Evolutionary conservation across 2,888 invertebrate genomes (phyloP), one percentile per base, ranked within the genome.

Genomic region (Scaeva pyrastri): DNA sequence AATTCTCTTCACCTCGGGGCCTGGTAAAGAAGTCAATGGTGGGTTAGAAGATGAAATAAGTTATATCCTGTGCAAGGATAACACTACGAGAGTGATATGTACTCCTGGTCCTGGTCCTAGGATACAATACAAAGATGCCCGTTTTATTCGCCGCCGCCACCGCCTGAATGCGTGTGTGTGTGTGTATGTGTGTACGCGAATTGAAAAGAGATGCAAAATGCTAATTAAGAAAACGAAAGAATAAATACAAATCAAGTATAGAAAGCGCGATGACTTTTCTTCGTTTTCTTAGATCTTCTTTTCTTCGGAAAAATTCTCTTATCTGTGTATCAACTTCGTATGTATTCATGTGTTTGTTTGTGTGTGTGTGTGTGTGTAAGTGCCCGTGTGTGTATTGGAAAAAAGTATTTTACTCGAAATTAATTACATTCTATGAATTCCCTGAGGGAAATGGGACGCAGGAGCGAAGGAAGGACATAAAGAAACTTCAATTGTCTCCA

Each of bases 171-270:
- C 41, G 31, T 73, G 68, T 50, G 68, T 50, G 50, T 56, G 16
- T 71, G 31, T 73, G 68, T 50, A 60, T 50, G 50, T 56, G 16
- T 71, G 41, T 72, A 60, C 70, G 66, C 64, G 68, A 79, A 74
- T 71, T 74, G 70, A 62, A 79, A 84, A 84, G 83, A 74, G 83
- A 84, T 84, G 83, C 78, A 74, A 84, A 84, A 84, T 84, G 79
- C 83, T 84, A 84, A 84, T 84, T 84, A 84, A 79, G 74, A 83
- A 79, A 84, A 70, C 74, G 79, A 79, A 84, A 84, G 74, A 84
- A 84, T 74, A 68, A 82, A 56, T 60, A 60, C 62, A 66, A 64
- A 79, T 79, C 78, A 79, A 84, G 73, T 64, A 79, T 60, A 43
- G 48, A 66, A 41, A 62, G 36, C 55, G 55, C 72, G 72, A 68